Evolutionary conservation across 2,113 vertebrate genomes (phyloP), one percentile per base, ranked within the genome.

Genomic region (Lagopus muta): DNA sequence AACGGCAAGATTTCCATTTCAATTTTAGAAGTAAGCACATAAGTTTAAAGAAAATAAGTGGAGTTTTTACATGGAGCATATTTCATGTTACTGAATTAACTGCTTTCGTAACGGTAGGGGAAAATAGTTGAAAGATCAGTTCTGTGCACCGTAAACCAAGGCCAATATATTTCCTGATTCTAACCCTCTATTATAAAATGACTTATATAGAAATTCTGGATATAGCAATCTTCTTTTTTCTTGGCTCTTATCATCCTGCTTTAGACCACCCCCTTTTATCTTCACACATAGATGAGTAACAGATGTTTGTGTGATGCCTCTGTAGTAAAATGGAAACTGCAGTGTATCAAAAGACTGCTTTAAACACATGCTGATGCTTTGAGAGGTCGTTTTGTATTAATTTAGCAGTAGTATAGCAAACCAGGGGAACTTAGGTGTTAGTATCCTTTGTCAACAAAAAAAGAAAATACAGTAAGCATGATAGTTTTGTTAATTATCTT

Each of bases 401-500:
- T 65, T 79, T 64, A 57, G 60, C 52, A 86, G 19, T 6, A 34
- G 61, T 16, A 19, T 71, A 82, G 42, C 40, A 91, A 38, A 52
- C 28, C 25, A 47, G 2, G 3, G 25, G 71, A 92, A 78, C 34
- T 67, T 86, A 61, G 43, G 47, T 83, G 14, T 58, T 72, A 58
- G 34, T 58, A 32, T 48, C 45, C 48, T 82, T 91, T 94, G 77
- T 89, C 89, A 22, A 88, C 65, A 72, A 36, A 91, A 91, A 92
- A 82, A 91, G 47, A 64, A 36, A 82, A 17, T 36, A 20, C 61
- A 80, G 47, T 58, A 87, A 82, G 76, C 96, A 90, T 82, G 86
- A 82, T 28, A 76, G 24, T 83, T 96, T 96, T 90, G 16, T 88
- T 94, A 91, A 92, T 92, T 90, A 71, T 62, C 64, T 88, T 73